A percentile compares a stretch with the other conserved stretches of the same genome.
phyloP scores from a whole-genome alignment of 2,888 invertebrate genomes.

The Hipparchia sbordonii region DNA sequence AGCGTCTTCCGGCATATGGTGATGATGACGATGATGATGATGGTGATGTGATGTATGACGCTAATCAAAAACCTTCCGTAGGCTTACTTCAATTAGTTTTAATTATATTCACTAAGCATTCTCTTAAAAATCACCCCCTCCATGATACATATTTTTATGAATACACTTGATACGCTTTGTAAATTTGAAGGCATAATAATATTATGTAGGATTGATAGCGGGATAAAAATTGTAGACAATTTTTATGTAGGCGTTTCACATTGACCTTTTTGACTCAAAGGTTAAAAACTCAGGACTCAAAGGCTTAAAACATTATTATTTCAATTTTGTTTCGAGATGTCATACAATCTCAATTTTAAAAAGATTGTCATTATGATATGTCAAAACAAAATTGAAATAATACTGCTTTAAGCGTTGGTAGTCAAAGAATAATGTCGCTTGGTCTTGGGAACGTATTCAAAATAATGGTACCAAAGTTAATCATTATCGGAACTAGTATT shows the following conservation, averaged over 20 bases:
- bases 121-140: conserved; percentile 24
- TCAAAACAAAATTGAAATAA: too few relatives aligned
- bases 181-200: conserved; percentile 32
- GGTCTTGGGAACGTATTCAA: neutral
- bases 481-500: too few relatives aligned
- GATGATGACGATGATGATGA: neutral
- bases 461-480: neutral
- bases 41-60: neutral
- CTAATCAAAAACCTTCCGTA: conserved; percentile 39
- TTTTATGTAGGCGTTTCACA: neutral
- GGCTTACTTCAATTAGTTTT: conserved; percentile 32
- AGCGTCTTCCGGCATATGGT: conserved; percentile 4
- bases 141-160: conserved; percentile 23
- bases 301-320: too few relatives aligned
- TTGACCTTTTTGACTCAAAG: neutral
- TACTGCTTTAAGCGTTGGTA: too few relatives aligned
- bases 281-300: too few relatives aligned
- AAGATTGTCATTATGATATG: too few relatives aligned
- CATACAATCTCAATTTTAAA: too few relatives aligned
- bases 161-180: conserved; percentile 33
- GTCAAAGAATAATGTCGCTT: neutral
- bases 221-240: conserved; percentile 9
- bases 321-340: too few relatives aligned
- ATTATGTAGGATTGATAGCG: conserved; percentile 25
- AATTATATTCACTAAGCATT: conserved; percentile 22